Evolutionary conservation across 2,113 vertebrate species (phyloP), one percentile per base, ranked within the genome.

Genomic region (Suncus etruscus): DNA sequence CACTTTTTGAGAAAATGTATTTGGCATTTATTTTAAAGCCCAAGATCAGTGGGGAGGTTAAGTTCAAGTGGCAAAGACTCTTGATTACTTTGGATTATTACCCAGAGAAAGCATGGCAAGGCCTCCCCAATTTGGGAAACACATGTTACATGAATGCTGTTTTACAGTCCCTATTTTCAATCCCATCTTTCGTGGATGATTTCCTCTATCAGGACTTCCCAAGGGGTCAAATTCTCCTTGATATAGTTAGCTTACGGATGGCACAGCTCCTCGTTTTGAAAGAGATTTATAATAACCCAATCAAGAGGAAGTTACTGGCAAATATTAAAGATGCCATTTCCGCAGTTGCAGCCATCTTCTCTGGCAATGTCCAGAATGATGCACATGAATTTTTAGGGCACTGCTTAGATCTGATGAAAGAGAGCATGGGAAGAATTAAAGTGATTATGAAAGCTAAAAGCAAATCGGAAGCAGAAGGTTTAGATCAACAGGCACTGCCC

Each of bases 101-200:
- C 51, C 79, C 88, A 85, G 75, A 82, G 2, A 94, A 93, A 63
- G 2, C 58, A 27, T 80, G 32, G 73, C 85, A 94, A 72, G 95
- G 99, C 12, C 98, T 99, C 97, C 99, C 99, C 75, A 99, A 99
- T 94, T 94, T 99, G 95, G 99, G 99, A 63, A 99, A 99, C 96
- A 99, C 99, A 11, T 99, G 99, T 94, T 99, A 99, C 79, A 99
- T 99, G 98, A 99, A 99, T n/a, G 98, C 99, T 66, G 99, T 99
- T 88, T 98, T 99, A 77, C 99, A 99, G 97, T 99, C 98, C 3
- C 97, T 99, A 63, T 99, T 99, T 97, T 99, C 98, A 70, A 98
- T 99, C 79, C 99, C 99, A 5, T 98, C 98, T 4, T 99, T 99
- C 96, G 97, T 98, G 89, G 98, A 97, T 91, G 99, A 99, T 97